These are phyloP conservation scores for Kuschelorhynchus macadamiae DNA, from an alignment of 2,888 invertebrate species.

Conservation along the genomic window DNA sequence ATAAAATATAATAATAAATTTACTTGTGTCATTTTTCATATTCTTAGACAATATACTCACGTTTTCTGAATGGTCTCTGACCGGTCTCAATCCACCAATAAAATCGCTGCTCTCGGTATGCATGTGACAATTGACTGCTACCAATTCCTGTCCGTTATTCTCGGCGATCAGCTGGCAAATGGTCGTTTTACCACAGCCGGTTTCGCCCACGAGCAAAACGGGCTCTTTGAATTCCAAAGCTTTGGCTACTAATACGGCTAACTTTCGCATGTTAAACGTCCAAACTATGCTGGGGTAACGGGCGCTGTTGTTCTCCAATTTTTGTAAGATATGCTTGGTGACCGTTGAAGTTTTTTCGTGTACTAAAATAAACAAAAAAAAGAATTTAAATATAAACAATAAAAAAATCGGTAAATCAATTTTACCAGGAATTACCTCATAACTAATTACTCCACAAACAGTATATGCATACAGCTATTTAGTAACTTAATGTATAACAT, in stretches of 20 bases:
- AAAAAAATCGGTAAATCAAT: constrained; percentile 3
- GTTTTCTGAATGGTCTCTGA: constrained; percentile 73
- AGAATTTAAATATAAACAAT: neutral
- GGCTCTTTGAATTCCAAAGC: constrained; percentile 94
- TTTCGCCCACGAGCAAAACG: constrained; percentile 95
- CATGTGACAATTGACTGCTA: constrained; percentile 97
- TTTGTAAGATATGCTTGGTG: constrained; percentile 79
- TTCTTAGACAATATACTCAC: constrained; percentile 39
- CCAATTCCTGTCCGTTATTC: constrained; percentile 76
- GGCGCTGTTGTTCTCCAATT: constrained; percentile 72
- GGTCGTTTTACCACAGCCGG: constrained; percentile 98
- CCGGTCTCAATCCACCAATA: constrained; percentile 94
- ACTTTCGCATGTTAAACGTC: constrained; percentile 91
- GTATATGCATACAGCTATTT: too few species aligned
- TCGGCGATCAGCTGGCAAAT: constrained; percentile 91
- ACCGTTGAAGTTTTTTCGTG: constrained; percentile 81
- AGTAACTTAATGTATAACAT: too few species aligned
- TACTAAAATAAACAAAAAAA: constrained; percentile 62
- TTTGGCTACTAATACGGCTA: constrained; percentile 84
- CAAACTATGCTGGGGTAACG: constrained; percentile 89
- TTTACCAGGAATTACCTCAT: too few species aligned
- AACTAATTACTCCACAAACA: too few species aligned
- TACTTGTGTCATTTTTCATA: too few species aligned
- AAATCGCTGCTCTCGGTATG: constrained; percentile 99
- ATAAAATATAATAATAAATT: too few species aligned